These are phyloP conservation scores for Empis stercorea DNA, from an alignment of 2,888 invertebrate species.

Conservation along the genomic window DNA sequence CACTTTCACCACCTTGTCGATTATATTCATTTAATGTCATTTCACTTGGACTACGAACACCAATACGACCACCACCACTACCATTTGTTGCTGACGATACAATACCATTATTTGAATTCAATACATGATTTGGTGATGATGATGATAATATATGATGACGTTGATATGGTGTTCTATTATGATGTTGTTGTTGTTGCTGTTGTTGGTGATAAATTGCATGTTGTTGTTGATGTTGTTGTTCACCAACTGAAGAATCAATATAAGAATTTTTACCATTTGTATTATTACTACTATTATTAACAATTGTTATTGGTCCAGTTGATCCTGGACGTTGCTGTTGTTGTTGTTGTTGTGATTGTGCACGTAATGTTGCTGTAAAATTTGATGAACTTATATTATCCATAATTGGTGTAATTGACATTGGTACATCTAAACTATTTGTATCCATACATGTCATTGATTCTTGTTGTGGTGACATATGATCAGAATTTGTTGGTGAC, in stretches of 20 bases:
- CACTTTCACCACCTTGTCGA: conserved; percentile 24
- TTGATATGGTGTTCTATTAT: conserved; percentile 1
- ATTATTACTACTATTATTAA: neutral
- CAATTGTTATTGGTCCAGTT: neutral
- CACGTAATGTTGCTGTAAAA: conserved; percentile 5
- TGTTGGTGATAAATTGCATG: conserved; percentile 15
- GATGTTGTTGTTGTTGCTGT: too few species aligned
- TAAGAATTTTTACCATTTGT: conserved; percentile 5
- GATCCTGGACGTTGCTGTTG: conserved; percentile 2
- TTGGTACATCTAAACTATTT: conserved; percentile 21
- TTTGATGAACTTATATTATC: conserved; percentile 15
- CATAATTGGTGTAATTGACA: conserved; percentile 20
- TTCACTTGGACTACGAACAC: conserved; percentile 28
- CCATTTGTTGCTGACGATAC: conserved; percentile 15
- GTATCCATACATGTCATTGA: conserved; percentile 22
- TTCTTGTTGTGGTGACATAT: conserved; percentile 15
- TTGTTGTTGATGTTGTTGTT: too few species aligned
- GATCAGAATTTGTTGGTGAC: conserved; percentile 23
- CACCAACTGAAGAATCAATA: too few species aligned
- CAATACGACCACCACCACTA: conserved; percentile 13
- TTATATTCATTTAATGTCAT: conserved; percentile 35
- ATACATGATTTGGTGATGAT: conserved; percentile 16
- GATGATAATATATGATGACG: conserved; percentile 11
- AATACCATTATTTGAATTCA: neutral
- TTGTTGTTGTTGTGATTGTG: conserved; percentile 9